A percentile compares a stretch with the other conserved stretches of the same genome.
These are phyloP conservation scores for Caenorhabditis parvicauda DNA, from an alignment of 2,888 invertebrate species.

Conservation along the genomic window DNA sequence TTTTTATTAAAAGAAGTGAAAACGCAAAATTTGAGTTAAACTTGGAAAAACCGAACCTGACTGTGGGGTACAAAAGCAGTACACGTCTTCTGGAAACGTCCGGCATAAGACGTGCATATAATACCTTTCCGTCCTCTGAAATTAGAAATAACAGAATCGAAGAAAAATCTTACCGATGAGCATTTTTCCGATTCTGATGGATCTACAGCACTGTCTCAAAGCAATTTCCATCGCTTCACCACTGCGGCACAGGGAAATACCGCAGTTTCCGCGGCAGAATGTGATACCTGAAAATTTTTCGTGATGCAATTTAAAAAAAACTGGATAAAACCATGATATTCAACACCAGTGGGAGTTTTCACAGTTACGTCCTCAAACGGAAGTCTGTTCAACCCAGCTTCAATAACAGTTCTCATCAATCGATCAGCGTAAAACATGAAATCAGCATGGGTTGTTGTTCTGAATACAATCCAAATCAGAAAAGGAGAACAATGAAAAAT, in stretches of 20 bases:
- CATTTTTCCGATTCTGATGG: slow-evolving; percentile 96
- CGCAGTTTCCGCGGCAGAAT: slow-evolving; percentile 95
- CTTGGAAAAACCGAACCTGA: slow-evolving; percentile 67
- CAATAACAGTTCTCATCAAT: slow-evolving; percentile 91
- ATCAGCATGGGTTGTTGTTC: slow-evolving; percentile 86
- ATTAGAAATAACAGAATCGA: not conserved
- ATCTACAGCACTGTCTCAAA: slow-evolving; percentile 88
- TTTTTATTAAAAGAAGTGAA: not conserved
- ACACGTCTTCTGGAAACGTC: slow-evolving; percentile 85
- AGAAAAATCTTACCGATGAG: slow-evolving; percentile 71
- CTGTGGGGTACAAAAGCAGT: slow-evolving; percentile 95
- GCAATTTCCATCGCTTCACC: slow-evolving; percentile 86
- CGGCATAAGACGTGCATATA: slow-evolving; percentile 92
- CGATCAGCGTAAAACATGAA: slow-evolving; percentile 98
- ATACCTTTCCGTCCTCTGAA: slow-evolving; percentile 77
- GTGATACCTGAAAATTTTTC: slow-evolving; percentile 76
- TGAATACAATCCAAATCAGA: slow-evolving; percentile 65
- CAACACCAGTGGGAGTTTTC: slow-evolving; percentile 79
- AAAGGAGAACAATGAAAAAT: not conserved
- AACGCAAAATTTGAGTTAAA: not conserved
- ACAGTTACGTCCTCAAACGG: slow-evolving; percentile 88
- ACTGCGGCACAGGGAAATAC: slow-evolving; percentile 86
- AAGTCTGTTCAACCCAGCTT: slow-evolving; percentile 92
- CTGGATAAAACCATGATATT: slow-evolving; percentile 42
- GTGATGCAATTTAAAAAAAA: too few species aligned